phyloP scores from a whole-genome alignment of 2,113 vertebrate species.

The Haliaeetus leucogaster region DNA sequence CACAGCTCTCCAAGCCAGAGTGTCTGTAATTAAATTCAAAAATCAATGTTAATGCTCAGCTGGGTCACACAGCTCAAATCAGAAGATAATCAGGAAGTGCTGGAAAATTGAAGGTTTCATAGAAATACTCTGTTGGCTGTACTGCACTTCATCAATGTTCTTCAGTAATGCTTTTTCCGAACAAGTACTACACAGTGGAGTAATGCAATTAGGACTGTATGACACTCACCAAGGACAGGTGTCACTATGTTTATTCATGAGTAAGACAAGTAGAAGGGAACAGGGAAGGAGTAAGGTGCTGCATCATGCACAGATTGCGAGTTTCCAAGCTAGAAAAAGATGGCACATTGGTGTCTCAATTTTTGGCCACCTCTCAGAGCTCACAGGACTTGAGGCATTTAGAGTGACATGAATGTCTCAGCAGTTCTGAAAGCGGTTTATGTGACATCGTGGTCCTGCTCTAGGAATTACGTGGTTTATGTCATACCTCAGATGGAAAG shows the following conservation, averaged over 20 bases:
- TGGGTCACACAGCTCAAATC: slow-evolving; percentile 32
- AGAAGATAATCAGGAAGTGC: slow-evolving; percentile 38
- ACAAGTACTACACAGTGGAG: not conserved
- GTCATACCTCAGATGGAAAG: not conserved
- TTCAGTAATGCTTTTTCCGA: not conserved
- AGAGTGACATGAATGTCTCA: not conserved
- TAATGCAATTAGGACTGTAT: not conserved
- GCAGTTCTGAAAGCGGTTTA: not conserved
- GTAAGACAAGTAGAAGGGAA: not conserved
- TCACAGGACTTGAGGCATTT: not conserved
- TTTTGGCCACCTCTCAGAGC: not conserved
- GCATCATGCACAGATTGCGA: not conserved
- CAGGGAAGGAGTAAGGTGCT: not conserved
- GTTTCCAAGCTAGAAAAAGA: not conserved
- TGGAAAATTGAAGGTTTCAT: slow-evolving; percentile 41
- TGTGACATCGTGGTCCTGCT: not conserved
- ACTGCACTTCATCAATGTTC: not conserved
- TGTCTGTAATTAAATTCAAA: slow-evolving; percentile 47
- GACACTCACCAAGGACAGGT: not conserved
- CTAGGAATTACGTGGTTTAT: not conserved
- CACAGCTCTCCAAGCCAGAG: slow-evolving; percentile 29
- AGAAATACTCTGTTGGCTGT: not conserved
- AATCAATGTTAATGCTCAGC: slow-evolving; percentile 30
- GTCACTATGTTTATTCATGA: not conserved
- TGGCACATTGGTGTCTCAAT: not conserved